These are phyloP conservation scores for Tetraodon nigroviridis DNA, from an alignment of 2,113 vertebrate species.

Conservation along the genomic window DNA sequence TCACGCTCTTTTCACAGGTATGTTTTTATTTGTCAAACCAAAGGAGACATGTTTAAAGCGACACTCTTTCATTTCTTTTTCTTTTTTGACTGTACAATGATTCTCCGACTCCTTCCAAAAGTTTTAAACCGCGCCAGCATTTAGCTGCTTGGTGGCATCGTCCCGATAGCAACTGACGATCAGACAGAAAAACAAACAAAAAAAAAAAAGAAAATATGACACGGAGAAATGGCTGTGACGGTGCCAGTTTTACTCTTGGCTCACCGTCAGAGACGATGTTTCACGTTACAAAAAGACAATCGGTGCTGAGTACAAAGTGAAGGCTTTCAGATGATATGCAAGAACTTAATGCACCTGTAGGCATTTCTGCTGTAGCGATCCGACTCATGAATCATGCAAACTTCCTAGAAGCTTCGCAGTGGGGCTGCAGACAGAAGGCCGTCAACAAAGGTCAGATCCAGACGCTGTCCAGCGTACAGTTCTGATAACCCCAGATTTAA, in stretches of 20 bases:
- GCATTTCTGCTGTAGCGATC: constrained; percentile 46
- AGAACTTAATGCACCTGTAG: constrained; percentile 59
- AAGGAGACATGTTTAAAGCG: constrained; percentile 69
- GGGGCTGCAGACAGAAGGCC: constrained; percentile 45
- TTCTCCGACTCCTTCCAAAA: constrained; percentile 45
- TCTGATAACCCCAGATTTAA: constrained; percentile 17
- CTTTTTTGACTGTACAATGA: constrained; percentile 66
- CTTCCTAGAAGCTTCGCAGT: constrained; percentile 48
- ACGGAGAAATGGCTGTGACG: constrained; percentile 50
- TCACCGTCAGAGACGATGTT: constrained; percentile 35
- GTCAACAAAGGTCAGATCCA: constrained; percentile 24
- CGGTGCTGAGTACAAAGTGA: constrained; percentile 48
- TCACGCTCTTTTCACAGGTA: constrained; percentile 66
- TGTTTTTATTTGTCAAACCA: constrained; percentile 78
- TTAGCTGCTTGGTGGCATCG: constrained; percentile 33
- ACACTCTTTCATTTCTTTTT: constrained; percentile 16
- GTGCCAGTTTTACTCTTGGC: constrained; percentile 42
- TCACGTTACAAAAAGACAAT: constrained; percentile 62
- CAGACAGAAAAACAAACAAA: constrained; percentile 35
- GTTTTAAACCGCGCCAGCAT: constrained; percentile 8
- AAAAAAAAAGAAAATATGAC: constrained; percentile 47
- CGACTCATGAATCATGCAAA: constrained; percentile 58
- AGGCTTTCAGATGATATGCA: constrained; percentile 54
- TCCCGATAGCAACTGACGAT: constrained; percentile 62
- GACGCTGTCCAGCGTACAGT: no score